Evolutionary conservation across 2,888 invertebrate species (phyloP), one percentile per base, ranked within the genome.

Genomic region (Scaeva pyrastri): DNA sequence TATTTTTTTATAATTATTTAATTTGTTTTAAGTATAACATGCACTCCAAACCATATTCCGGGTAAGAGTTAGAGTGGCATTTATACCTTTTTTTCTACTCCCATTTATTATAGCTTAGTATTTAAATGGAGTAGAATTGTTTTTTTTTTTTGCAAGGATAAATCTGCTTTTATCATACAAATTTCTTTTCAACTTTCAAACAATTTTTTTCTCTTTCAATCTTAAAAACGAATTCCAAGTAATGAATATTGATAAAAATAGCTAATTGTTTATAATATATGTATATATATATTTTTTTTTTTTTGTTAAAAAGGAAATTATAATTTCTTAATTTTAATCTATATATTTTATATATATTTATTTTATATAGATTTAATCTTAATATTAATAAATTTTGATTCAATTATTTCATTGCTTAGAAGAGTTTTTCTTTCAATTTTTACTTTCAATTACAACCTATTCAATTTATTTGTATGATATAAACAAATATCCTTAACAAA

Each of bases 361-460:
- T 60, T 74, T 71, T 36, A 56, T 48, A 72, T 52, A 26, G 23
- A 52, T 14, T 23, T 52, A 26, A 50, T 52, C 77, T 82, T 86
- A 82, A 48, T 50, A 4, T 73, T 82, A 80, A 73, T 31, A 73
- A 85, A 77, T 64, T 82, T 82, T 71, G 50, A 48, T 74, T 64
- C 73, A 81, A 78, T 78, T 39, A 16, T 64, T 82, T 86, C 86
- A 74, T 77, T 71, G 23, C 81, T 78, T 86, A 71, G 81, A 82
- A 45, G 71, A 43, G 74, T 52, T 58, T 81, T 86, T 86, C 7
- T 58, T n/a, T 8, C 21, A 14, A 52, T 56, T 41, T 31, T 31
- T 31, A 8, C n/a, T 23, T 21, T 6, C 8, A 21, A 36, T 8
- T 39, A 52, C 26, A 64, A 11, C 52, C 23, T 26, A 50, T 58